Evolutionary conservation across 2,113 vertebrate species (phyloP).

Genomic region (Hippopotamus amphibius): DNA sequence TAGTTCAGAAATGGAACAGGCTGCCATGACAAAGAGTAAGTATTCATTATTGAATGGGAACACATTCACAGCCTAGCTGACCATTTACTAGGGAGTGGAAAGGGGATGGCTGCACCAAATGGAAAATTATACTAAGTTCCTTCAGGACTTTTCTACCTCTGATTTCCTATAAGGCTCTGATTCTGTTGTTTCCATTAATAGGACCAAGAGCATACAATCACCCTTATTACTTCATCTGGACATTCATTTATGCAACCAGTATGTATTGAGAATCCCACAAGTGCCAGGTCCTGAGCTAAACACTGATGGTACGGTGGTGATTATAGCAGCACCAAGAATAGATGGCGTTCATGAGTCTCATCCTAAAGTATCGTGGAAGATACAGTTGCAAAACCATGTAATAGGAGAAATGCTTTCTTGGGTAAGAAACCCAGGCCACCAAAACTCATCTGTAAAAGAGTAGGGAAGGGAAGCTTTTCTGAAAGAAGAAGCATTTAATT

Average conservation of each 20-base stretch:
- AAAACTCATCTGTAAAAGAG: background rate
- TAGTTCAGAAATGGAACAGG: background rate
- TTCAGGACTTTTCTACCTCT: background rate
- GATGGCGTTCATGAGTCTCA: rapidly evolving
- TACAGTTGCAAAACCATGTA: rapidly evolving
- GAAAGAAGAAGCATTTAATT: background rate
- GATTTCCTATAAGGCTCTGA: background rate
- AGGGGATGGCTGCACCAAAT: rapidly evolving
- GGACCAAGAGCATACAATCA: background rate
- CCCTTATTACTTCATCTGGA: no score
- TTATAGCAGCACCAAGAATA: rapidly evolving
- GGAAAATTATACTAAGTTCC: no score
- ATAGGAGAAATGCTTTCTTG: background rate
- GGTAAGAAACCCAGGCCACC: background rate
- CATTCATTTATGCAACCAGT: background rate
- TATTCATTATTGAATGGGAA: background rate
- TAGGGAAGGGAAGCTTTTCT: background rate
- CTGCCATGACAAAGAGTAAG: background rate
- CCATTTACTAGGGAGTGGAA: rapidly evolving
- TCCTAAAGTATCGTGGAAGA: no score
- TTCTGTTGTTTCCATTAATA: background rate
- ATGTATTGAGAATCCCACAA: rapidly evolving
- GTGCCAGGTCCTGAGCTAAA: no score
- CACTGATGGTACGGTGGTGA: no score
- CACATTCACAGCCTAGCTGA: background rate